Evolutionary conservation across 2,888 invertebrate genomes (phyloP).

Genomic region (Plagodis dolabraria): DNA sequence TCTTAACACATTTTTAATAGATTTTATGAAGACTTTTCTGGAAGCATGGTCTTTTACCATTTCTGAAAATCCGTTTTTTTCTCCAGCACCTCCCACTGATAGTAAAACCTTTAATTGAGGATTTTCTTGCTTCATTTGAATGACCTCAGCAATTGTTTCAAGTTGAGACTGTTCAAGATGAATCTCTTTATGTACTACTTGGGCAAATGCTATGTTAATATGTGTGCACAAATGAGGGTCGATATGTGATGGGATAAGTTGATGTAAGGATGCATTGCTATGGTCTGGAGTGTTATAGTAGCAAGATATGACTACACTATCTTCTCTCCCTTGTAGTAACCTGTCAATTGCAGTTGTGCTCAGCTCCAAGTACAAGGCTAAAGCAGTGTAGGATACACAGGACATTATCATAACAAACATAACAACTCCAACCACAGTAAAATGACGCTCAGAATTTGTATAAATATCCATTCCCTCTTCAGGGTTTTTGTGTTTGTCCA

Average conservation of each 20-base stretch:
- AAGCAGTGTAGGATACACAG: neutral
- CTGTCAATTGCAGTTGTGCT: constrained; percentile 30
- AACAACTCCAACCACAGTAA: neutral
- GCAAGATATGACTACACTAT: constrained; percentile 78
- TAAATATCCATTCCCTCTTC: neutral
- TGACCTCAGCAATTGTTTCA: constrained; percentile 66
- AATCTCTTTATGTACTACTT: constrained; percentile 86
- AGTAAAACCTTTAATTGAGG: constrained; percentile 90
- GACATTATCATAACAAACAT: neutral
- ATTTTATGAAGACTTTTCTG: constrained; percentile 87
- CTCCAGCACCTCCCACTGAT: constrained; percentile 88
- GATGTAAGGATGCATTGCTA: constrained; percentile 40
- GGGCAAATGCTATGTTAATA: constrained; percentile 91
- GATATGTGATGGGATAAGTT: constrained; percentile 84
- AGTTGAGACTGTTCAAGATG: constrained; percentile 74
- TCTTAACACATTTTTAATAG: constrained; percentile 80
- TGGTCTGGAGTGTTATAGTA: constrained; percentile 87
- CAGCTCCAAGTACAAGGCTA: neutral
- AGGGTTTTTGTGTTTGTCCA: constrained; percentile 2
- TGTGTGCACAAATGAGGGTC: constrained; percentile 92
- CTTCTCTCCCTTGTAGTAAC: neutral
- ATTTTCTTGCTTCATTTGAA: constrained; percentile 85
- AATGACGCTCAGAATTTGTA: neutral
- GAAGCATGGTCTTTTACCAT: constrained; percentile 90
- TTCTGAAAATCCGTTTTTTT: constrained; percentile 86